These are phyloP conservation scores for Liparis tanakae DNA, from an alignment of 2,797 vertebrate species.

Conservation along the genomic window DNA sequence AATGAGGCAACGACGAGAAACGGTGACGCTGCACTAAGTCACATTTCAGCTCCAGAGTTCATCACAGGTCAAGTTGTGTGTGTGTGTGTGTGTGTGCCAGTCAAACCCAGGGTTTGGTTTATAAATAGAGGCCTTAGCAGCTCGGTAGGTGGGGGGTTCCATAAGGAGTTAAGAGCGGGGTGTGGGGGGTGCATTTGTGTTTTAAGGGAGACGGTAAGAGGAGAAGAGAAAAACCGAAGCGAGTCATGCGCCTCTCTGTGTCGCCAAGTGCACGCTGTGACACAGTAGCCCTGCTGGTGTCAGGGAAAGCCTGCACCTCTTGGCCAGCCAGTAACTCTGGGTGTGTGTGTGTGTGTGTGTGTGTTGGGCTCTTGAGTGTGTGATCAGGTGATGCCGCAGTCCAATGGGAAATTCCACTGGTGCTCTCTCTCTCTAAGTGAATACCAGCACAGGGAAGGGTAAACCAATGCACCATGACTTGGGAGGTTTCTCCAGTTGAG, in stretches of 20 bases:
- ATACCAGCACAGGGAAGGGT: constrained; percentile 26
- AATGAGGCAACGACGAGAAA: constrained; percentile 11
- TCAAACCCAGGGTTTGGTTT: constrained; percentile 22
- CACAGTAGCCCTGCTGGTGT: constrained; percentile 48
- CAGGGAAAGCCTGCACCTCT: constrained; percentile 32
- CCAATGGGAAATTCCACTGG: constrained; percentile 56
- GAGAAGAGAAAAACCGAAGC: constrained; percentile 7
- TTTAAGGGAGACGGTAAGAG: constrained; percentile 28
- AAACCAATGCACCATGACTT: constrained; percentile 12
- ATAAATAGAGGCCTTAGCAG: constrained; percentile 58
- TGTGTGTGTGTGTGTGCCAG: constrained; percentile 12
- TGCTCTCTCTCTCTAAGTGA: constrained; percentile 33
- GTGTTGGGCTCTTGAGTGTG: background rate
- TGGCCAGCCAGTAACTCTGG: constrained; percentile 18
- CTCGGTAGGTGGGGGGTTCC: constrained; percentile 48
- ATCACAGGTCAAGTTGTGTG: constrained; percentile 20
- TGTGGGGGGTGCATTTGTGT: background rate
- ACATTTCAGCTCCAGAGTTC: constrained; percentile 35
- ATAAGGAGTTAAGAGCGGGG: constrained; percentile 16
- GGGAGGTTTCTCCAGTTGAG: constrained; percentile 19
- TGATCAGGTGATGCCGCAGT: constrained; percentile 47
- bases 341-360: constrained; percentile 6
- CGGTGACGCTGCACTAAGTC: constrained; percentile 20
- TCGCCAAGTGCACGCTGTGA: constrained; percentile 25
- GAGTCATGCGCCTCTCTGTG: constrained; percentile 16